phyloP scores from a whole-genome alignment of 2,888 invertebrate genomes.

The Drosophila emarginata region DNA sequence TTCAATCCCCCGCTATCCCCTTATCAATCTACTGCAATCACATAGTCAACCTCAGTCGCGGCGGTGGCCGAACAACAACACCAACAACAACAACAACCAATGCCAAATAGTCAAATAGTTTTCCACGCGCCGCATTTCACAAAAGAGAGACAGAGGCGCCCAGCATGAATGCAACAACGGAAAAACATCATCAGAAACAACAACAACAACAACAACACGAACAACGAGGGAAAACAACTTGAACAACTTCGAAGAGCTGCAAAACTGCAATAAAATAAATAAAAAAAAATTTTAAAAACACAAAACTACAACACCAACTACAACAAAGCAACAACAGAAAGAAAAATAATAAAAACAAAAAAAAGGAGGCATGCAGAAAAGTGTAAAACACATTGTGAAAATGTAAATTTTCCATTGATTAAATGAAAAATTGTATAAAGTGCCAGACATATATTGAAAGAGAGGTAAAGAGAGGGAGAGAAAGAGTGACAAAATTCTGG shows the following conservation, averaged over 20 bases:
- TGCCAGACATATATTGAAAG: neutral
- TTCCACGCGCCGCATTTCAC: constrained; percentile 53
- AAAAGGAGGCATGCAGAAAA: constrained; percentile 53
- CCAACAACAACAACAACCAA: constrained; percentile 22
- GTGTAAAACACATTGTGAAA: constrained; percentile 74
- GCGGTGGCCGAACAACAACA: constrained; percentile 36
- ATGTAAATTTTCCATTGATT: constrained; percentile 67
- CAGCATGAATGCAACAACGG: constrained; percentile 10
- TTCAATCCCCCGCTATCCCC: constrained; percentile 8
- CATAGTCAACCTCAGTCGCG: constrained; percentile 67
- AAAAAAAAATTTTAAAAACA: neutral
- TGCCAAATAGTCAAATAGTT: constrained; percentile 73
- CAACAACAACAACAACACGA: constrained; percentile 7
- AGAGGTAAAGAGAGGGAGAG: neutral
- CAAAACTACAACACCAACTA: no score
- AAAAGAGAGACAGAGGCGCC: constrained; percentile 24
- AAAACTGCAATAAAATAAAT: constrained; percentile 21
- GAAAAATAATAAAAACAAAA: neutral
- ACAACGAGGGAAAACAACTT: constrained; percentile 9
- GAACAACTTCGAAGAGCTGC: constrained; percentile 17
- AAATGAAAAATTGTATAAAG: constrained; percentile 45
- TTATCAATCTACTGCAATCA: constrained; percentile 56
- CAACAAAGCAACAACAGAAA: constrained; percentile 4
- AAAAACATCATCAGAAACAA: constrained; percentile 7
- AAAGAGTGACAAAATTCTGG: constrained; percentile 19